phyloP scores from a whole-genome alignment of 2,888 invertebrate genomes.

The Thymelicus acteon region DNA sequence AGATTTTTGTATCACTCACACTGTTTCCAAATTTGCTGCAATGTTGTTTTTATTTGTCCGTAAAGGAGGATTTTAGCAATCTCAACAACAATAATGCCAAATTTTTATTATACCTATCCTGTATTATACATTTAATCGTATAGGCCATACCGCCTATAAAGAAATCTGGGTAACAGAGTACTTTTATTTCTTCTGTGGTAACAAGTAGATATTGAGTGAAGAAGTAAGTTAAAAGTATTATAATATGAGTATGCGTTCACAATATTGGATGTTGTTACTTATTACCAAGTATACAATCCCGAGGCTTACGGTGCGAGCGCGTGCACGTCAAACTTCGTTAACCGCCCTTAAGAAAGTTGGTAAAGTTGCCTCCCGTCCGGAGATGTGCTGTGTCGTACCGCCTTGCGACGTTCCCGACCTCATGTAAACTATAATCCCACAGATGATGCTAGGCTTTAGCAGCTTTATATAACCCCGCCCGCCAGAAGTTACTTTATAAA shows the following conservation, averaged over 20 bases:
- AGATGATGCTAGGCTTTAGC: slow-evolving; percentile 80
- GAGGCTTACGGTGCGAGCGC: slow-evolving; percentile 77
- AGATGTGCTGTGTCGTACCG: slow-evolving; percentile 70
- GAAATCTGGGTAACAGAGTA: not conserved
- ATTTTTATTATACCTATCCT: too few relatives aligned
- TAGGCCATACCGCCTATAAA: slow-evolving; percentile 40
- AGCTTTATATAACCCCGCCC: slow-evolving; percentile 74
- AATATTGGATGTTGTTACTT: slow-evolving; percentile 67
- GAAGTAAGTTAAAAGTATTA: slow-evolving; percentile 31
- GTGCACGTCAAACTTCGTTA: slow-evolving; percentile 82
- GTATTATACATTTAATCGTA: too few relatives aligned
- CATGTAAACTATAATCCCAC: slow-evolving; percentile 80
- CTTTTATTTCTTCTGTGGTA: too few relatives aligned
- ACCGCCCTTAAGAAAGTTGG: slow-evolving; percentile 82
- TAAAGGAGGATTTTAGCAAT: too few relatives aligned
- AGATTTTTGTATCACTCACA: slow-evolving; percentile 3
- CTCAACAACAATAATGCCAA: too few relatives aligned
- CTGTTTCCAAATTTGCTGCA: not conserved
- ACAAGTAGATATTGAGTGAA: not conserved
- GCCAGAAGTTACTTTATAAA: slow-evolving; percentile 71
- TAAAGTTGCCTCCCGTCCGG: slow-evolving; percentile 74
- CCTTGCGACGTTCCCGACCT: slow-evolving; percentile 58
- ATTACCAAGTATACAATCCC: slow-evolving; percentile 77
- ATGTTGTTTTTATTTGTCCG: not conserved
- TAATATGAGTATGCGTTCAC: slow-evolving; percentile 40